Evolutionary conservation across 2,113 vertebrate species (phyloP).

Genomic region (Glaucomys volans): DNA sequence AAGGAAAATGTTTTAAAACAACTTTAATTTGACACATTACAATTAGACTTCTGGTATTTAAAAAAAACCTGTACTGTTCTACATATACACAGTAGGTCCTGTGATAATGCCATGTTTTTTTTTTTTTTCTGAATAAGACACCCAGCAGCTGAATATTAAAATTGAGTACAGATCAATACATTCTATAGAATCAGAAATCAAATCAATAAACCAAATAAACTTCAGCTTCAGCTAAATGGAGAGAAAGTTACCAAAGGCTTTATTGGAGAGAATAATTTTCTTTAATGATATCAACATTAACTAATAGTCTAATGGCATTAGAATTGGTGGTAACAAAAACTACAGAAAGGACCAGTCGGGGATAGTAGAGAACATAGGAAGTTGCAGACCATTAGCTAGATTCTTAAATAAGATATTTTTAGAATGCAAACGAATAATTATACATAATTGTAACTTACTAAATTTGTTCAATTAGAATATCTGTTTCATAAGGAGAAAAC

Average conservation of each 20-base stretch:
- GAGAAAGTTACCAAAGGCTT: conserved; percentile 39
- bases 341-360: background rate
- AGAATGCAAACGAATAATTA: background rate
- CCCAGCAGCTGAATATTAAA: conserved; percentile 18
- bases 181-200: conserved; percentile 25
- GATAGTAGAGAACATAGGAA: background rate
- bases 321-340: background rate
- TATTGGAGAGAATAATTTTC: conserved; percentile 8
- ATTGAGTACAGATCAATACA: conserved; percentile 2
- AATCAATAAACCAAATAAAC: conserved; percentile 38
- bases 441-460: background rate
- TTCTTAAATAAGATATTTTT: background rate
- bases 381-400: background rate
- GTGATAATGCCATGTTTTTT: background rate
- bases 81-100: background rate
- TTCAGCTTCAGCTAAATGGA: background rate
- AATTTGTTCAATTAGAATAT: background rate
- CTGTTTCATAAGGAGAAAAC: background rate
- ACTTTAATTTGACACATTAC: background rate
- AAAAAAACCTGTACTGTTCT: background rate
- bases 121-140: background rate
- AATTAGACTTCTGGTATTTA: background rate
- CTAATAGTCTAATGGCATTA: background rate
- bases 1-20: conserved; percentile 31
- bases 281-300: background rate